Evolutionary conservation across 2,797 vertebrate species (phyloP).

Genomic region (Labroides dimidiatus): DNA sequence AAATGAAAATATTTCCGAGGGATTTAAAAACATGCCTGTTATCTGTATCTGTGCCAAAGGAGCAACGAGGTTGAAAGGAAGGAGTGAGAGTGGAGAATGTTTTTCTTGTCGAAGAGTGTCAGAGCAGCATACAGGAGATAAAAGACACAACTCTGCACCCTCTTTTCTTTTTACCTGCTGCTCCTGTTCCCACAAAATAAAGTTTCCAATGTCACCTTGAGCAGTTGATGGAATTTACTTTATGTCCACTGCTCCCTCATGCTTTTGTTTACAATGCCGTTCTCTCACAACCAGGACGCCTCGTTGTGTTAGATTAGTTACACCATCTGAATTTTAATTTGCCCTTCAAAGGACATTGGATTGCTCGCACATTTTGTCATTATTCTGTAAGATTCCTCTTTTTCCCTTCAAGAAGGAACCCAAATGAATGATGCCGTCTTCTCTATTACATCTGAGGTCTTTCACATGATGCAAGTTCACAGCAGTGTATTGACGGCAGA

Average conservation of each 20-base stretch:
- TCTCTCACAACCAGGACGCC: conserved; percentile 27
- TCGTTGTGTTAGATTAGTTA: conserved; percentile 37
- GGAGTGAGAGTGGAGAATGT: background rate
- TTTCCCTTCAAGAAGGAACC: background rate
- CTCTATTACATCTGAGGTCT: background rate
- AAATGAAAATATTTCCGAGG: background rate
- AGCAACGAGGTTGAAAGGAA: conserved; percentile 3
- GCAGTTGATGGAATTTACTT: conserved; percentile 60
- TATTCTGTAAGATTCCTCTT: background rate
- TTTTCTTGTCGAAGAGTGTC: conserved; percentile 35
- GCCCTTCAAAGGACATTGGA: conserved; percentile 12
- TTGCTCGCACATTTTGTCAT: conserved; percentile 8
- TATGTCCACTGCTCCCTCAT: conserved; percentile 27
- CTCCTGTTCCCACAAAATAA: conserved; percentile 37
- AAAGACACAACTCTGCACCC: conserved; percentile 38
- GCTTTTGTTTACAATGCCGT: conserved; percentile 37
- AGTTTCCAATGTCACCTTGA: conserved; percentile 69
- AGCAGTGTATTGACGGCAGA: background rate
- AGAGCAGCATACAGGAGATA: conserved; percentile 45
- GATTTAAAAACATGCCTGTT: background rate
- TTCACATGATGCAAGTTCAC: conserved; percentile 26
- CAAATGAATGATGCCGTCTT: background rate
- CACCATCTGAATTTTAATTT: conserved; percentile 50
- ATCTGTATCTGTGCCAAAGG: conserved; percentile 7
- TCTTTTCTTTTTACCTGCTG: conserved; percentile 19